Evolutionary conservation across 1,140 invertebrate species (phyloP).

Genomic region (Drosophila ogumai): DNA sequence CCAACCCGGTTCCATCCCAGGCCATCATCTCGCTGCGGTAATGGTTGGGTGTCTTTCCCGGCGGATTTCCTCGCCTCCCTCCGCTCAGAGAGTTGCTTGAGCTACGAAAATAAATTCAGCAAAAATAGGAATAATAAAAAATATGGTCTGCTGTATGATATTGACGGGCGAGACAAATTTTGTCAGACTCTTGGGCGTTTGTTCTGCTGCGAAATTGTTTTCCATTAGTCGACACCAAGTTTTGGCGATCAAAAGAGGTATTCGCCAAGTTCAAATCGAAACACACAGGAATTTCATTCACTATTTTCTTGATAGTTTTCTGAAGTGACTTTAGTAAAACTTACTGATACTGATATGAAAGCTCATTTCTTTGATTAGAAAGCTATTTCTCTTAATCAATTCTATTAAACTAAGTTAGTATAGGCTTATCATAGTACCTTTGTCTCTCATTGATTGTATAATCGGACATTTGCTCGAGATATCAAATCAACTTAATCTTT

Average conservation of each 20-base stretch:
- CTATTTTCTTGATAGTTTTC: background rate
- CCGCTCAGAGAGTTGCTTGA: slow-evolving; percentile 27
- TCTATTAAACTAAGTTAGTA: background rate
- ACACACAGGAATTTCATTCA: background rate
- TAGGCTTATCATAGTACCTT: background rate
- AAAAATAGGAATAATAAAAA: slow-evolving; percentile 17
- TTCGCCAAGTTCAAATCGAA: background rate
- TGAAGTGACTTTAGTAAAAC: background rate
- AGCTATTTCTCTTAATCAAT: background rate
- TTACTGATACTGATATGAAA: background rate
- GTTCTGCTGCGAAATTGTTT: slow-evolving; percentile 43
- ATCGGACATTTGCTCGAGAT: too few relatives aligned
- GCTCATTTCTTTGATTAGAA: background rate
- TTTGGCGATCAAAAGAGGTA: background rate
- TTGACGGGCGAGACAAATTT: slow-evolving; percentile 69
- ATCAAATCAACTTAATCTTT: background rate
- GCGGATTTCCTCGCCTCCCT: slow-evolving; percentile 25
- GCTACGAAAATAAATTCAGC: slow-evolving; percentile 7
- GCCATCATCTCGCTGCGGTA: slow-evolving; percentile 34
- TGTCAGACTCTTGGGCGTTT: slow-evolving; percentile 37
- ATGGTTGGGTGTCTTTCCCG: slow-evolving; percentile 6
- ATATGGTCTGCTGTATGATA: slow-evolving; percentile 42
- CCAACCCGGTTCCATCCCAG: slow-evolving; percentile 36
- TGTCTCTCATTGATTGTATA: too few relatives aligned
- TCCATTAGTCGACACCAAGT: slow-evolving; percentile 45